Evolutionary conservation across 2,113 vertebrate species (phyloP).

Genomic region (Eupsittula cactorum): DNA sequence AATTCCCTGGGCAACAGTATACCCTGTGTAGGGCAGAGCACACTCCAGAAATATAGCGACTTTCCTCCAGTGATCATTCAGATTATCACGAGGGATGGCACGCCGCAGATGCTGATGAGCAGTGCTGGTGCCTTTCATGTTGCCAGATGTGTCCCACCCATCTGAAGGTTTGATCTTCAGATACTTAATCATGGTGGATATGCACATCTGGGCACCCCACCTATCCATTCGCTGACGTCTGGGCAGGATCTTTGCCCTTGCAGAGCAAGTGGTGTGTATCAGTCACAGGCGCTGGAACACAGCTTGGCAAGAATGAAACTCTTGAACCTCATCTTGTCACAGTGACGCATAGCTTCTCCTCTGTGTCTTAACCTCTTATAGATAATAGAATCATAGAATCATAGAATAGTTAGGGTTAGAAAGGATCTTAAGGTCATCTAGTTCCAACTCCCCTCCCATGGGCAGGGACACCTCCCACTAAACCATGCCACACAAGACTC

Average conservation of each 20-base stretch:
- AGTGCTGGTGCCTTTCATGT: neutral
- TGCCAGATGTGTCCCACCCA: rapidly evolving
- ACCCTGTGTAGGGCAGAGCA: neutral
- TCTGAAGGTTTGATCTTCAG: neutral
- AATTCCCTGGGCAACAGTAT: neutral
- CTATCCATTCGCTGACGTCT: neutral
- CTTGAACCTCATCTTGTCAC: rapidly evolving
- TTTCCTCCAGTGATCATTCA: neutral
- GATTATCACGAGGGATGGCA: rapidly evolving
- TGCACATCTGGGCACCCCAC: rapidly evolving
- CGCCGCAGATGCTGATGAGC: rapidly evolving
- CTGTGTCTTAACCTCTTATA: neutral
- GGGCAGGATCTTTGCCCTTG: neutral
- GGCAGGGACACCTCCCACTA: too few species aligned
- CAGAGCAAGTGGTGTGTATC: neutral
- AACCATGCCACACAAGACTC: too few species aligned
- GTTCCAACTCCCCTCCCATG: too few species aligned
- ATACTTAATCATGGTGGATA: too few species aligned
- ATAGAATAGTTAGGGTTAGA: too few species aligned
- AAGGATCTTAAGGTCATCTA: too few species aligned
- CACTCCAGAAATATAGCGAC: neutral
- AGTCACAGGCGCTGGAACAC: neutral
- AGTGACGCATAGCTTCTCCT: rapidly evolving
- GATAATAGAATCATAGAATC: too few species aligned
- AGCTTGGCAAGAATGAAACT: neutral